Conservation (phyloP, 2,797 vertebrate genomes). For the Cyprinella venusta region DNA sequence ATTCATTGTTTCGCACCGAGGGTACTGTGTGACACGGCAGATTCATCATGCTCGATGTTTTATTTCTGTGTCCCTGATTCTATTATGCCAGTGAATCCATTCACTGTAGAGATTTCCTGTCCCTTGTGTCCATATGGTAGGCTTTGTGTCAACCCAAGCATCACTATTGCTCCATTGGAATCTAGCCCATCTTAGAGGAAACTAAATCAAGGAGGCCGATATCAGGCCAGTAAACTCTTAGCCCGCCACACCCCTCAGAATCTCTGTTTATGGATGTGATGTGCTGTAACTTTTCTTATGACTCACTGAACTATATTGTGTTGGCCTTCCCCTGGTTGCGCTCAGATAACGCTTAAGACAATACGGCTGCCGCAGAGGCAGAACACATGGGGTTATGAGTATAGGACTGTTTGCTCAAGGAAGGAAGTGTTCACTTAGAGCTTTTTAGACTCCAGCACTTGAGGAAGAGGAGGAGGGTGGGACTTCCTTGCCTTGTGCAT, state of each 20-base stretch:
- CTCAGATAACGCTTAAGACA: conserved; percentile 55
- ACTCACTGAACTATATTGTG: conserved; percentile 59
- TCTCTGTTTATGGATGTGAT: conserved; percentile 48
- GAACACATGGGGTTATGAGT: conserved; percentile 43
- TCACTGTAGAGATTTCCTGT: conserved; percentile 28
- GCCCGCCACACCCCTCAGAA: conserved; percentile 18
- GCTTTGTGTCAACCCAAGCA: conserved; percentile 45
- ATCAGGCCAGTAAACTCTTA: conserved; percentile 35
- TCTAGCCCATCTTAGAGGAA: conserved; percentile 27
- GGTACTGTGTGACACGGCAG: conserved; percentile 10
- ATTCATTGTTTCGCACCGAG: conserved; percentile 49
- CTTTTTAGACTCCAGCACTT: conserved; percentile 45
- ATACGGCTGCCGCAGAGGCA: conserved; percentile 42
- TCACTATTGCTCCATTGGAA: conserved; percentile 29
- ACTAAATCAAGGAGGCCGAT: conserved; percentile 28
- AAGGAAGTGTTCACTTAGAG: conserved; percentile 58
- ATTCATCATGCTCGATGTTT: conserved; percentile 41
- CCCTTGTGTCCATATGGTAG: conserved; percentile 27
- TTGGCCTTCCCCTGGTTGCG: conserved; percentile 50
- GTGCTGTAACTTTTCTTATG: conserved; percentile 46
- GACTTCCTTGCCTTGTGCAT: conserved; percentile 63
- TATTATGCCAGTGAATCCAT: conserved; percentile 33
- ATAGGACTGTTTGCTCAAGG: conserved; percentile 46
- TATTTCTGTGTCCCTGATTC: conserved; percentile 42
- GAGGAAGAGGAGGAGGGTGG: conserved; percentile 62